Percentiles rank a stretch among this genome's conserved stretches.
phyloP scores from a whole-genome alignment of 2,888 invertebrate genomes.

The Crematogaster levior region DNA sequence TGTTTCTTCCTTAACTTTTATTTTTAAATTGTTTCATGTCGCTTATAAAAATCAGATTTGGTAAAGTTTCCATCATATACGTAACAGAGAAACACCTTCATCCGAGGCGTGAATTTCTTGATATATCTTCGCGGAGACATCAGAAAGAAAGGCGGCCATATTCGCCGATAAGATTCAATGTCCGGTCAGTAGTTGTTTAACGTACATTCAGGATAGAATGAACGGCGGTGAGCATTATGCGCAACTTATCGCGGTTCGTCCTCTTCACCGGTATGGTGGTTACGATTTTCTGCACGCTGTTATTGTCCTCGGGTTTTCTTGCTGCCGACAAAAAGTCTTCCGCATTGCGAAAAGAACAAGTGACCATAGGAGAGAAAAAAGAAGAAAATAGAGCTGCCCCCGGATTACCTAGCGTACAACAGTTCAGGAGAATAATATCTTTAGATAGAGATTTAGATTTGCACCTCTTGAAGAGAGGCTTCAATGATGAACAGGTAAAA shows the following conservation, averaged over 20 bases:
- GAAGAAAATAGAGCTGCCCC: not conserved
- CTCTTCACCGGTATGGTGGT: constrained; percentile 54
- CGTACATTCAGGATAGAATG: constrained; percentile 31
- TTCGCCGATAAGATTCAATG: constrained; percentile 46
- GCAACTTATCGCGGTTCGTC: constrained; percentile 48
- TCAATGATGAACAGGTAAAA: constrained; percentile 56
- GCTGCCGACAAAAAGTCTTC: not conserved
- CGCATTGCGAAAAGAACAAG: not conserved
- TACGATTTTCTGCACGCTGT: constrained; percentile 40
- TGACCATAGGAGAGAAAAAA: not conserved
- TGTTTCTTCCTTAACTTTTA: not conserved
- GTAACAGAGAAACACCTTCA: not conserved
- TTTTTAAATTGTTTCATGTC: not conserved
- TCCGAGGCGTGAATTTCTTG: not conserved
- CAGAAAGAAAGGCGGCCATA: constrained; percentile 15
- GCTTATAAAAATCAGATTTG: not conserved
- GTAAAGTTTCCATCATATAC: not conserved
- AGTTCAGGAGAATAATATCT: not conserved
- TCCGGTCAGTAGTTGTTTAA: constrained; percentile 48
- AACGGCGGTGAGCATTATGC: constrained; percentile 52
- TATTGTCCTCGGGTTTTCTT: not conserved
- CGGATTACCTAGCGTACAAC: not conserved
- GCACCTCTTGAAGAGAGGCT: constrained; percentile 9
- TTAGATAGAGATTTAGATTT: no score
- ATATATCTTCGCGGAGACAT: not conserved